phyloP scores from a whole-genome alignment of 2,113 vertebrate genomes.

The Centropus unirufus region DNA sequence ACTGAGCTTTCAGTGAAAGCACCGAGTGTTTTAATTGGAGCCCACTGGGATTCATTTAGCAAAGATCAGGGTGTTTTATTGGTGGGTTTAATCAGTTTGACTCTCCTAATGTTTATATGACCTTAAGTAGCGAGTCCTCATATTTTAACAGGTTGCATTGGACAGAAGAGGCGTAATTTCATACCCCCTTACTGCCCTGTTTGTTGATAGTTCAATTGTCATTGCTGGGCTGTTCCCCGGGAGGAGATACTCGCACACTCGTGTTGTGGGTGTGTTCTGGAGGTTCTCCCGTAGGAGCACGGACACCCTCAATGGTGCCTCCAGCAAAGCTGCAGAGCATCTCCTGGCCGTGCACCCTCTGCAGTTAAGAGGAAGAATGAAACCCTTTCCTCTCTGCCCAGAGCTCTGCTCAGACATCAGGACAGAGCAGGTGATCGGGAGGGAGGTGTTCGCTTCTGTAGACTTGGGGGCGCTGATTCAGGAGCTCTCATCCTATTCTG shows the following conservation, averaged over 20 bases:
- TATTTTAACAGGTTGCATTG: background rate
- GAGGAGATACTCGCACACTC: background rate
- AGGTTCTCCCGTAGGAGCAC: background rate
- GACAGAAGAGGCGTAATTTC: background rate
- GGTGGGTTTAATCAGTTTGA: background rate
- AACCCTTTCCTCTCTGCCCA: background rate
- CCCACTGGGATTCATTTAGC: background rate
- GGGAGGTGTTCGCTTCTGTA: background rate
- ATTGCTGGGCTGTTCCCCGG: rapidly evolving
- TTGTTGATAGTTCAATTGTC: background rate
- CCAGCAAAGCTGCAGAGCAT: background rate
- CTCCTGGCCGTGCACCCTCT: background rate
- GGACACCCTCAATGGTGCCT: background rate
- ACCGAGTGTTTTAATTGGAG: background rate
- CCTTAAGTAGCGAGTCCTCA: background rate
- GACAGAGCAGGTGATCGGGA: background rate
- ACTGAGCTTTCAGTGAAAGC: background rate
- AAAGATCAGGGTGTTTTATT: background rate
- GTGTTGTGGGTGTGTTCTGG: background rate
- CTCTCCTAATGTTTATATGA: background rate
- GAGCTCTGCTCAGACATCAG: background rate
- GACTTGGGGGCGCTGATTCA: background rate
- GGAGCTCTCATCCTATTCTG: background rate
- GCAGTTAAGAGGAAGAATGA: background rate
- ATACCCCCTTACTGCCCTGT: background rate